Conservation (phyloP, 2,888 invertebrate genomes). For the Cinara cedri region DNA sequence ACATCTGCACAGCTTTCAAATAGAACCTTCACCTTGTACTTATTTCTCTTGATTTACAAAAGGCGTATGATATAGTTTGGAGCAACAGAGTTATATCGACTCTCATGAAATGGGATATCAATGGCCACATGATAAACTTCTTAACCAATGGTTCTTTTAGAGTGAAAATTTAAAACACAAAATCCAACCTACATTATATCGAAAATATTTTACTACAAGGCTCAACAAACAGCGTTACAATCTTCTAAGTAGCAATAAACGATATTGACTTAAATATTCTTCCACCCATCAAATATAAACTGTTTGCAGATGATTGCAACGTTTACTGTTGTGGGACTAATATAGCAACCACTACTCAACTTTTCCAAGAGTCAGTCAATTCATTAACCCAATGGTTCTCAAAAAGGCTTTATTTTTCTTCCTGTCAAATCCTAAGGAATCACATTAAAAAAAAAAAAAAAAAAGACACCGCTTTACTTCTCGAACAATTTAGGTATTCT, state of each 20-base stretch:
- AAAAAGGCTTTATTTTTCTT: neutral
- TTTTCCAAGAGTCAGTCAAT: neutral
- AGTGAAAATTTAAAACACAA: conserved; percentile 14
- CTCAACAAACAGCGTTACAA: neutral
- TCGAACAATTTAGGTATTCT: neutral
- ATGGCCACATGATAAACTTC: neutral
- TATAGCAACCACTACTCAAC: neutral
- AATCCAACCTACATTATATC: neutral
- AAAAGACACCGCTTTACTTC: neutral
- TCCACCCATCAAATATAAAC: neutral
- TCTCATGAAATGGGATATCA: conserved; percentile 7
- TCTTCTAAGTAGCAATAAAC: neutral
- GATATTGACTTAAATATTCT: neutral
- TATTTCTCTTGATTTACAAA: conserved; percentile 16
- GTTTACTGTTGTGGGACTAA: neutral
- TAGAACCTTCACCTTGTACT: conserved; percentile 5
- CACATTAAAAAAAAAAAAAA: conserved; percentile 8
- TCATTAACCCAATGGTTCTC: neutral
- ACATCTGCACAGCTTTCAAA: conserved; percentile 22
- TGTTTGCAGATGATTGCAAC: neutral
- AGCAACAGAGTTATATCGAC: conserved; percentile 16
- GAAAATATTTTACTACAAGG: neutral
- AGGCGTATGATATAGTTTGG: conserved; percentile 37
- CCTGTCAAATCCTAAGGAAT: neutral
- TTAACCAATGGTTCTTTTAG: conserved; percentile 3